Percentiles rank a stretch among this genome's conserved stretches.
phyloP scores from a whole-genome alignment of 2,797 vertebrate species.

The Lacerta viridis region DNA sequence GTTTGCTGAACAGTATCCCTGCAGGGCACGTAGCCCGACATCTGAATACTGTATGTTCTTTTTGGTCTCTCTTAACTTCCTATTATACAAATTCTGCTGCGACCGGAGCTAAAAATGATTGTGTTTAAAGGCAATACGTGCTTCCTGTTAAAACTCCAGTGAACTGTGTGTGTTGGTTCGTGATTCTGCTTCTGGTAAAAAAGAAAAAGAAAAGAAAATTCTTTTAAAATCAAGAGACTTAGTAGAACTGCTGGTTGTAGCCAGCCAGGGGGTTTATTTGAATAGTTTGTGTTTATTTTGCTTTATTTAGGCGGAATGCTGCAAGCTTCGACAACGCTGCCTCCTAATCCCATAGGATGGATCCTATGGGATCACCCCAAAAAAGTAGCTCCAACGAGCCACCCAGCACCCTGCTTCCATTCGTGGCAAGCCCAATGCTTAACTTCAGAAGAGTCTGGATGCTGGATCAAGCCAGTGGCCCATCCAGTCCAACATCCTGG shows the following conservation, averaged over 20 bases:
- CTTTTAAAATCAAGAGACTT: neutral
- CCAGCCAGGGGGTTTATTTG: neutral
- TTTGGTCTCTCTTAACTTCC: neutral
- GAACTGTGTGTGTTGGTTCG: too few species aligned
- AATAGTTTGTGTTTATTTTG: neutral
- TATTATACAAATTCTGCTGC: slow-evolving; percentile 5
- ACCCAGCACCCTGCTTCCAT: neutral
- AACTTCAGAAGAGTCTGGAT: too few species aligned
- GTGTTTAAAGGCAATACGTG: neutral
- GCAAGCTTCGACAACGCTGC: neutral
- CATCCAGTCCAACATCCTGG: too few species aligned
- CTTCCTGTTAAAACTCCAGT: slow-evolving; percentile 13
- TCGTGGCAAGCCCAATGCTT: neutral
- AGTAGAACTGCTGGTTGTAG: neutral
- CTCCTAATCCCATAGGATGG: neutral
- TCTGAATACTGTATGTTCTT: neutral
- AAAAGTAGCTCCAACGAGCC: too few species aligned
- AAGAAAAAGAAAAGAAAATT: neutral
- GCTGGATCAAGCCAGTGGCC: too few species aligned
- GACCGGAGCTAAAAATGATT: neutral
- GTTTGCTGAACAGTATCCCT: neutral
- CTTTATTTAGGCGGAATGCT: neutral
- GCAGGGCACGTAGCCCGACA: neutral
- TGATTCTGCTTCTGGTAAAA: neutral
- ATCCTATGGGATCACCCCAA: neutral